These are phyloP conservation scores for Xiphydria camelus DNA, from an alignment of 2,888 invertebrate species.

Conservation along the genomic window DNA sequence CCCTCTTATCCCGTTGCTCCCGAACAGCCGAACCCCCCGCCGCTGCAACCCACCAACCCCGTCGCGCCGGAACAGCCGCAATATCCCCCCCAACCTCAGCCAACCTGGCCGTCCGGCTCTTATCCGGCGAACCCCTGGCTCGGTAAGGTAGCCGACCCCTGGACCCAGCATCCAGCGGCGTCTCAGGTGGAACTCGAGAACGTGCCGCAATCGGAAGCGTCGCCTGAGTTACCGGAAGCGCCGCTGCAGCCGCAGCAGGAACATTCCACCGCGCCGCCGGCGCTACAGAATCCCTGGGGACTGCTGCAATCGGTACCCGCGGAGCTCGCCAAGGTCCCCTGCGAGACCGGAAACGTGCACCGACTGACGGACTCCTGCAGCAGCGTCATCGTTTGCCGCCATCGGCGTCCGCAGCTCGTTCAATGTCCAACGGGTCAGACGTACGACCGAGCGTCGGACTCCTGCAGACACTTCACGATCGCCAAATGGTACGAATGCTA, in stretches of 20 bases:
- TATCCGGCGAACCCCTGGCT: conserved; percentile 32
- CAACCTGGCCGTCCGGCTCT: conserved; percentile 23
- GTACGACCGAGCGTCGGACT: conserved; percentile 44
- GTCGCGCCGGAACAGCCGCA: conserved; percentile 25
- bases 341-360: conserved; percentile 42
- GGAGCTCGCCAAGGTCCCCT: conserved; percentile 35
- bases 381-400: conserved; percentile 44
- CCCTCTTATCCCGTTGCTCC: conserved; percentile 10
- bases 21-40: conserved; percentile 20
- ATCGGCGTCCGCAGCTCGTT: conserved; percentile 38
- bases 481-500: conserved; percentile 51
- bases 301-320: conserved; percentile 36
- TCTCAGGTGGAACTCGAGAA: conserved; percentile 33
- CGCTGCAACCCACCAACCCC: conserved; percentile 20
- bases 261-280: too few relatives aligned
- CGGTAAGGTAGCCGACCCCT: conserved; percentile 27
- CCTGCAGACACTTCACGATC: conserved; percentile 39
- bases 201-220: conserved; percentile 5
- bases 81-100: conserved; percentile 25
- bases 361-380: conserved; percentile 43
- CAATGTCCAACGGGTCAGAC: conserved; percentile 39
- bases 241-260: not conserved
- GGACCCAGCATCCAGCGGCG: conserved; percentile 36
- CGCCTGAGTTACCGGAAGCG: not conserved
- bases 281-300: conserved; percentile 35